These are phyloP conservation scores for Heterocephalus glaber DNA, from an alignment of 2,113 vertebrate species.

Conservation along the genomic window DNA sequence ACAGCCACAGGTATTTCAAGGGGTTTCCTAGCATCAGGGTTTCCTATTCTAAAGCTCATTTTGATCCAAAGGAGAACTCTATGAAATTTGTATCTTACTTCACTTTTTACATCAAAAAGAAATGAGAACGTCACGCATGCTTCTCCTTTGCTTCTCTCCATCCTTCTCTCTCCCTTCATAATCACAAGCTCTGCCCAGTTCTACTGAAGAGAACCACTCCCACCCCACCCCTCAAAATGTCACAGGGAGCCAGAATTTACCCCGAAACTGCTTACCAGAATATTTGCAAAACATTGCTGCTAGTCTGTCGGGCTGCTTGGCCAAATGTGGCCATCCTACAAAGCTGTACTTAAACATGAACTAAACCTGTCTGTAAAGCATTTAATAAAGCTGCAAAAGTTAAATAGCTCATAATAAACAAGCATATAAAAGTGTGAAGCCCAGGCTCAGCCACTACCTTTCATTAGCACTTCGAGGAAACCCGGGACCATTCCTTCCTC, in stretches of 20 bases:
- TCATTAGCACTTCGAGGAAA: slow-evolving; percentile 52
- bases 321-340: slow-evolving; percentile 42
- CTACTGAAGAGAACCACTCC: not conserved
- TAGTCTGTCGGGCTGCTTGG: slow-evolving; percentile 46
- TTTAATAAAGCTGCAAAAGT: slow-evolving; percentile 76
- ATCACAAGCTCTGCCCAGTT: not conserved
- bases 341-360: slow-evolving; percentile 67
- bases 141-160: not conserved
- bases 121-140: not conserved
- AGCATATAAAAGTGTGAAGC: slow-evolving; percentile 62
- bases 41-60: slow-evolving; percentile 7
- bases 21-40: too few relatives aligned
- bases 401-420: slow-evolving; percentile 65
- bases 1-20: not conserved
- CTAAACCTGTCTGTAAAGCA: slow-evolving; percentile 71
- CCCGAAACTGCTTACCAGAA: slow-evolving; percentile 56
- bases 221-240: not conserved
- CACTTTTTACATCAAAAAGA: not conserved
- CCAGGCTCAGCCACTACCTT: slow-evolving; percentile 51
- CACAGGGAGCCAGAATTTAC: slow-evolving; percentile 46
- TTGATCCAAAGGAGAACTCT: not conserved
- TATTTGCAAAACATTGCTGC: slow-evolving; percentile 68
- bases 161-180: too few relatives aligned
- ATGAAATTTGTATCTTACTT: not conserved
- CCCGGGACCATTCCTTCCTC: slow-evolving; percentile 24